Percentiles rank a stretch among this genome's conserved stretches.
These are phyloP conservation scores for Stichopus chloronotus DNA, from an alignment of 35 echinoderm and acorn worm species.

Conservation along the genomic window DNA sequence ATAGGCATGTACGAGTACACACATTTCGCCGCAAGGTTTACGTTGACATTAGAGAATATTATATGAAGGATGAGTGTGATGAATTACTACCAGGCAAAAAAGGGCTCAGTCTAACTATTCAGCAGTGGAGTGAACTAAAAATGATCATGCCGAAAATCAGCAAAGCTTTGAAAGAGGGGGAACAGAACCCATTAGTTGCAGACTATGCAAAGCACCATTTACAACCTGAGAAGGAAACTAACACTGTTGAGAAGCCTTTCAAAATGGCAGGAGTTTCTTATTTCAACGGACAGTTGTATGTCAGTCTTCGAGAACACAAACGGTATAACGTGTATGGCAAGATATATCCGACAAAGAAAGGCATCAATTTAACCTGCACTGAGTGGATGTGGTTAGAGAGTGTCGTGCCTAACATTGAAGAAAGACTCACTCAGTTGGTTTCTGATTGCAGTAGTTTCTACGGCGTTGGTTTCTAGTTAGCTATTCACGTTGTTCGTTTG, in stretches of 20 bases:
- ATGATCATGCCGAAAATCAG: background rate
- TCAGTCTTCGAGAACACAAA: slow-evolving; percentile 27
- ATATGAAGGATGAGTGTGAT: background rate
- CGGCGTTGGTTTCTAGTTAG: background rate
- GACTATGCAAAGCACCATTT: background rate
- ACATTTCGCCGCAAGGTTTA: background rate
- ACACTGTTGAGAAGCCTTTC: slow-evolving; percentile 8
- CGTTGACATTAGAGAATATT: slow-evolving; percentile 35
- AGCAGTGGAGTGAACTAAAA: slow-evolving; percentile 19
- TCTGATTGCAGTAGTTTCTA: background rate
- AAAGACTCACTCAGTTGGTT: background rate
- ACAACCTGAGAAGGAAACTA: slow-evolving; percentile 5
- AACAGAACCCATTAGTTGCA: background rate
- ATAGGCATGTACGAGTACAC: background rate
- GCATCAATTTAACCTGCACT: background rate
- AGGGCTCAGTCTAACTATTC: background rate
- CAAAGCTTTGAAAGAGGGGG: slow-evolving; percentile 16
- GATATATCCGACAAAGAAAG: slow-evolving; percentile 3
- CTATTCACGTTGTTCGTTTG: background rate
- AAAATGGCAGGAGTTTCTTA: background rate
- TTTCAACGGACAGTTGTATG: background rate
- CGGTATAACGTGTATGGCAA: background rate
- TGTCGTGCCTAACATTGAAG: background rate
- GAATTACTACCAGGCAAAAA: background rate
- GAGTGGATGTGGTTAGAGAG: slow-evolving; percentile 25